Conservation (phyloP, 2,797 vertebrate species). For the Eospalax fontanierii region DNA sequence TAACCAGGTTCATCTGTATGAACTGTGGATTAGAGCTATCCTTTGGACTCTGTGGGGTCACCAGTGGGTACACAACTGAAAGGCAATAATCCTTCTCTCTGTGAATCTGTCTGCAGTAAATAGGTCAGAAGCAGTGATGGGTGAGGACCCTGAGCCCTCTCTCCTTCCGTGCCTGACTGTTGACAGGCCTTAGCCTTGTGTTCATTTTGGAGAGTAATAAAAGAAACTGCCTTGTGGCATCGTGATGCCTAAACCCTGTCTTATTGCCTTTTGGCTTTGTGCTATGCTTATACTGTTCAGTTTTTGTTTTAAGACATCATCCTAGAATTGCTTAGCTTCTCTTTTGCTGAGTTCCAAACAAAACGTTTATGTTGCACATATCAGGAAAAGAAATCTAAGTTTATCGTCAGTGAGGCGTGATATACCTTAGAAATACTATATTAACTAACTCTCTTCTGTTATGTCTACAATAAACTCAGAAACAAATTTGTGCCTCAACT, state of each 20-base stretch:
- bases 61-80: neutral
- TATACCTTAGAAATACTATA: neutral
- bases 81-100: neutral
- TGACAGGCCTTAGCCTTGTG: neutral
- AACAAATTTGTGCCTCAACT: neutral
- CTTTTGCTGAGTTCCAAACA: neutral
- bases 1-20: neutral
- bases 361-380: conserved; percentile 28
- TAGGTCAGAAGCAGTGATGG: too few relatives aligned
- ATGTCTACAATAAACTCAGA: neutral
- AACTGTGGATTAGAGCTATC: neutral
- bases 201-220: neutral
- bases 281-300: neutral
- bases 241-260: neutral
- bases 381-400: neutral
- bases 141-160: too few relatives aligned
- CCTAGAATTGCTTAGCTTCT: neutral
- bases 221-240: neutral
- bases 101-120: neutral
- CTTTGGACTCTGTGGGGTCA: neutral
- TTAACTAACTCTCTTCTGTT: neutral
- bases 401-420: neutral
- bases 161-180: neutral
- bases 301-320: neutral
- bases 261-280: neutral